A percentile compares a stretch with the other conserved stretches of the same genome.
Conservation (phyloP, 2,113 vertebrate genomes). For the Taxidea taxus region DNA sequence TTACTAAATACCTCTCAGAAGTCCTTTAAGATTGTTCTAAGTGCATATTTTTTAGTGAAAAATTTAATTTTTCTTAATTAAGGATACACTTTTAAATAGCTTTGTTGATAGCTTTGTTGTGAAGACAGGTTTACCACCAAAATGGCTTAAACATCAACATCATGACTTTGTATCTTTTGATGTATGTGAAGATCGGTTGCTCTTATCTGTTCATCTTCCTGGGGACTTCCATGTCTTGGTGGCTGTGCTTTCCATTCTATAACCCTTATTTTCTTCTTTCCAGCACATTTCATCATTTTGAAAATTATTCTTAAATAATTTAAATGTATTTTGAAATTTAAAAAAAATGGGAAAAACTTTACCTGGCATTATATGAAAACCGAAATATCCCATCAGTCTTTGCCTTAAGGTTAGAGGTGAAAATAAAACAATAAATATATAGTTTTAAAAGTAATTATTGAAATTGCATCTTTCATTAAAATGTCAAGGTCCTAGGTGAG, state of each 20-base stretch:
- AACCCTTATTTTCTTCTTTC: not conserved
- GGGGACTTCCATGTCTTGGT: not conserved
- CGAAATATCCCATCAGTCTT: not conserved
- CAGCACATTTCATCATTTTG: not conserved
- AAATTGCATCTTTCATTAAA: not conserved
- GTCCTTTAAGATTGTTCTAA: not conserved
- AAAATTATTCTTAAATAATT: not conserved
- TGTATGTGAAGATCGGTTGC: not conserved
- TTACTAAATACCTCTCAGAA: not conserved
- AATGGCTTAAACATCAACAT: not conserved
- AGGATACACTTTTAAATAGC: not conserved
- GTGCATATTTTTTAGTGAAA: not conserved
- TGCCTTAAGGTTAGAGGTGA: not conserved
- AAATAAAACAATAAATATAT: not conserved
- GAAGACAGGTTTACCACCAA: not conserved
- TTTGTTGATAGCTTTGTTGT: not conserved
- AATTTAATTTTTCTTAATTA: not conserved
- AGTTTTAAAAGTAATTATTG: conserved; percentile 24
- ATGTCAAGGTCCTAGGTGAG: not conserved
- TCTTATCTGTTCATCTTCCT: not conserved
- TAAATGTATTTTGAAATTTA: not conserved
- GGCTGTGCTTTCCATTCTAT: not conserved
- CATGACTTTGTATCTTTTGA: not conserved
- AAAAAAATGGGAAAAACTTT: not conserved
- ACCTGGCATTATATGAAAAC: not conserved